phyloP scores from a whole-genome alignment of 2,797 vertebrate species.

The Alosa sapidissima region DNA sequence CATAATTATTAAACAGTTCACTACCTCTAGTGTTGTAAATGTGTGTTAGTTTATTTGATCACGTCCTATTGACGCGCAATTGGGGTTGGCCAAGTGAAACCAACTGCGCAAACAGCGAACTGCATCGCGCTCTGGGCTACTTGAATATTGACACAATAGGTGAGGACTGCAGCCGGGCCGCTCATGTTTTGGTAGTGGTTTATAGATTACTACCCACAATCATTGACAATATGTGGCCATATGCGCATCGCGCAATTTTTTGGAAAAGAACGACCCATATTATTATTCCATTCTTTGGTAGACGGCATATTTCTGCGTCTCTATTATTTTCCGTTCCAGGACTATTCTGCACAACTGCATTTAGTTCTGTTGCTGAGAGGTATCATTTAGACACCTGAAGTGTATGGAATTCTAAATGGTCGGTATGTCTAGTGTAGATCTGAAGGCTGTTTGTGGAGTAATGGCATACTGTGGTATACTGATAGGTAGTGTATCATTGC shows the following conservation, averaged over 20 bases:
- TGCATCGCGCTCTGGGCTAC: slow-evolving; percentile 1
- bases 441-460: not conserved
- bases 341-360: not conserved
- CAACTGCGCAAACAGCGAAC: slow-evolving; percentile 15
- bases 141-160: not conserved
- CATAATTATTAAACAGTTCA: not conserved
- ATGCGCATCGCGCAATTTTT: not conserved
- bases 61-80: not conserved
- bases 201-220: not conserved
- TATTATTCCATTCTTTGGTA: not conserved
- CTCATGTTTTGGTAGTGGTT: not conserved
- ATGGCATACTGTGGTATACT: not conserved
- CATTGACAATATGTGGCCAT: not conserved
- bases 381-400: not conserved
- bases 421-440: not conserved
- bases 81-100: slow-evolving; percentile 22
- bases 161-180: not conserved
- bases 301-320: not conserved
- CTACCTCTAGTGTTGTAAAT: not conserved
- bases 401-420: not conserved
- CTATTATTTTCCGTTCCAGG: too few relatives aligned
- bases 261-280: not conserved
- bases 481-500: not conserved
- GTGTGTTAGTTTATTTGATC: not conserved
- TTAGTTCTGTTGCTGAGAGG: not conserved